These are phyloP conservation scores for Tapirus terrestris DNA, from an alignment of 2,113 vertebrate genomes.

Conservation along the genomic window DNA sequence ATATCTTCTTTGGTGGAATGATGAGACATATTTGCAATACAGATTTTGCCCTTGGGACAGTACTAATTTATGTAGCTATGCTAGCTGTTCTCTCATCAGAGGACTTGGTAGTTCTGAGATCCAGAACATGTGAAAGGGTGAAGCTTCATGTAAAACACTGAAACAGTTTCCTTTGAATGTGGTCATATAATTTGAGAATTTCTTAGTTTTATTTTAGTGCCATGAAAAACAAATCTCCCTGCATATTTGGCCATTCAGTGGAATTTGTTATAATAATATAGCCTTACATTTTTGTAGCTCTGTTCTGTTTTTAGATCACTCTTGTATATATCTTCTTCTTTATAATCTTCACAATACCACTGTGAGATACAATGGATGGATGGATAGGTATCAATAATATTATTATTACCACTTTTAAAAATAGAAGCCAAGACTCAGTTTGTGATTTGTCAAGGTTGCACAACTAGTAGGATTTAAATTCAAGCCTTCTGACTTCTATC, in stretches of 20 bases:
- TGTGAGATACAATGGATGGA: not conserved
- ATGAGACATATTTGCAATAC: not conserved
- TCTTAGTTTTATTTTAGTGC: not conserved
- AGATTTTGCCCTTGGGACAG: not conserved
- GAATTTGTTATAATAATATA: conserved; percentile 8
- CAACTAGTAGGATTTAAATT: not conserved
- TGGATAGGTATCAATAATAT: not conserved
- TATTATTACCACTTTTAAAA: not conserved
- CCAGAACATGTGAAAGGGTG: not conserved
- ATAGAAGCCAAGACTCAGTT: not conserved
- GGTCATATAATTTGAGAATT: not conserved
- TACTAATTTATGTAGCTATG: not conserved
- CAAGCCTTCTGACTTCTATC: not conserved
- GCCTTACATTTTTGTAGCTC: not conserved
- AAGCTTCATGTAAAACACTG: not conserved
- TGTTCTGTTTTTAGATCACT: conserved; percentile 32
- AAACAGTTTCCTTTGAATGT: not conserved
- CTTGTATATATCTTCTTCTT: not conserved
- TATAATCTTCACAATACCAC: not conserved
- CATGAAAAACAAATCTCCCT: not conserved
- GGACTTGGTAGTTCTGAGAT: not conserved
- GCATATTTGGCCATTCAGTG: not conserved
- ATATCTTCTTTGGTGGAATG: conserved; percentile 1
- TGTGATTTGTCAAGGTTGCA: not conserved
- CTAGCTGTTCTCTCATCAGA: not conserved